Percentiles rank a stretch among this genome's conserved stretches.
Conservation (phyloP, 2,113 vertebrate species). For the Cyphomyrus plagiostoma region DNA sequence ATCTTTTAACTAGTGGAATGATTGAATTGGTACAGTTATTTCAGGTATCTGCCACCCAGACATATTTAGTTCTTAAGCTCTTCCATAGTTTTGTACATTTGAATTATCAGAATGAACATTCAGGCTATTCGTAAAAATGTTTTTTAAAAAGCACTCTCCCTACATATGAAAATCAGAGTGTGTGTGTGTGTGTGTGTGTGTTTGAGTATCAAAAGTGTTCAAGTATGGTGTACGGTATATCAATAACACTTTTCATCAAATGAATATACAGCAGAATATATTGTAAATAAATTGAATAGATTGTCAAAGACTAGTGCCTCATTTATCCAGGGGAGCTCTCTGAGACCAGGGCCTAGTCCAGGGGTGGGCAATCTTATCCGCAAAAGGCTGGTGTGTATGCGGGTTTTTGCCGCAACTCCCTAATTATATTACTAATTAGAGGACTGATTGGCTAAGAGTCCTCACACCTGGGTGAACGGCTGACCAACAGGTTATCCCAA, state of each 20-base stretch:
- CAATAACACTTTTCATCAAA: background rate
- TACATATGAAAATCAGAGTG: background rate
- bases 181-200: background rate
- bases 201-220: background rate
- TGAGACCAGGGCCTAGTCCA: background rate
- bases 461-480: too few species aligned
- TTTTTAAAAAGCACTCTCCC: background rate
- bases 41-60: background rate
- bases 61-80: background rate
- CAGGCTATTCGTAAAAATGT: background rate
- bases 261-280: background rate
- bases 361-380: too few species aligned
- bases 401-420: too few species aligned
- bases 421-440: too few species aligned
- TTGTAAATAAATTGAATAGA: background rate
- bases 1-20: background rate
- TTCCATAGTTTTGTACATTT: background rate
- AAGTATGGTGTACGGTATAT: background rate
- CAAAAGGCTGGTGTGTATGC: too few species aligned
- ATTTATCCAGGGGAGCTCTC: background rate
- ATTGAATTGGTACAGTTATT: background rate
- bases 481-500: too few species aligned
- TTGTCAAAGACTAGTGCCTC: background rate
- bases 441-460: too few species aligned
- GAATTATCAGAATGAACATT: background rate